Conservation (phyloP, 2,888 invertebrate species). For the Lepas anatifera region DNA sequence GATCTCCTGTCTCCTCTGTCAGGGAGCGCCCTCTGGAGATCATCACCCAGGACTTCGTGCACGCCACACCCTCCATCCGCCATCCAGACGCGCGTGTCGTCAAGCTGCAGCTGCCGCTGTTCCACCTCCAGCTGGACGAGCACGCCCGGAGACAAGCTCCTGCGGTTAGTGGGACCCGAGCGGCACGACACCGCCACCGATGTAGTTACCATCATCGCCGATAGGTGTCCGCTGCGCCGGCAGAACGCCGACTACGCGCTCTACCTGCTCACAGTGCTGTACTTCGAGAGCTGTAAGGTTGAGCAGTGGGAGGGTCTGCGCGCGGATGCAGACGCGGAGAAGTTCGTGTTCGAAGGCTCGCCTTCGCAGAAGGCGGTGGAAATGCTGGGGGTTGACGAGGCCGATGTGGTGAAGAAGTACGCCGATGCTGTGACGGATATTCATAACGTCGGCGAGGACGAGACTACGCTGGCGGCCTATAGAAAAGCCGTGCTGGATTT, state of each 20-base stretch:
- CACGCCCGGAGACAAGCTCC: constrained; percentile 76
- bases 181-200: constrained; percentile 61
- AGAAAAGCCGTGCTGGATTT: background rate
- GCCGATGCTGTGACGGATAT: background rate
- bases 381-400: background rate
- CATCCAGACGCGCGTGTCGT: constrained; percentile 76
- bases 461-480: background rate
- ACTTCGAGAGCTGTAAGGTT: constrained; percentile 47
- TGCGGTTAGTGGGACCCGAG: constrained; percentile 67
- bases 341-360: constrained; percentile 19
- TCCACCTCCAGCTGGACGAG: constrained; percentile 56
- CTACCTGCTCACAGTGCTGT: constrained; percentile 83
- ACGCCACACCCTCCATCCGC: constrained; percentile 74
- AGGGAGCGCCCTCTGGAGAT: constrained; percentile 44
- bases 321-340: constrained; percentile 15
- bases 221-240: constrained; percentile 75
- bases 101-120: constrained; percentile 51
- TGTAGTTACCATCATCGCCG: constrained; percentile 67
- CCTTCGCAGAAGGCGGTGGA: constrained; percentile 12
- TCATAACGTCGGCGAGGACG: background rate
- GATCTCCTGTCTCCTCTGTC: no score
- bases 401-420: background rate
- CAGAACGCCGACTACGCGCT: constrained; percentile 90
- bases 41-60: constrained; percentile 73
- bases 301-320: constrained; percentile 24